A percentile compares a stretch with the other conserved stretches of the same genome.
Conservation (phyloP, 2,888 invertebrate species). For the Cremastinae sp. region DNA sequence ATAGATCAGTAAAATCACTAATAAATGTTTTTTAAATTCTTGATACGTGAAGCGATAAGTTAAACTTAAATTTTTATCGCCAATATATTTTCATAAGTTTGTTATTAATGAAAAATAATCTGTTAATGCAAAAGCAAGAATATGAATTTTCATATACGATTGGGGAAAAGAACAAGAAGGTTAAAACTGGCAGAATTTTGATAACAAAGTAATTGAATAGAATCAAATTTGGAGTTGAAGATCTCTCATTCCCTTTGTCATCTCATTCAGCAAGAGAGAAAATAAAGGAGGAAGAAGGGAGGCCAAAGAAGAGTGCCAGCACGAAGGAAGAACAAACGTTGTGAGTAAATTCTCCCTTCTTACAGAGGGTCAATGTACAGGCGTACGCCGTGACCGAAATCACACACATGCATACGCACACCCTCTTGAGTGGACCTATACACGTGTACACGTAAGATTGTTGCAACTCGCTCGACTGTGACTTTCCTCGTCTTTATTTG, state of each 20-base stretch:
- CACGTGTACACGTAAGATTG: constrained; percentile 61
- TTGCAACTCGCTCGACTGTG: constrained; percentile 78
- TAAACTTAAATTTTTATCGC: too few species aligned
- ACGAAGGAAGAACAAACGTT: constrained; percentile 52
- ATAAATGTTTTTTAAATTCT: too few species aligned
- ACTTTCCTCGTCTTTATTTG: constrained; percentile 72
- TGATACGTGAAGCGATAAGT: too few species aligned
- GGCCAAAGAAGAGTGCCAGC: constrained; percentile 18
- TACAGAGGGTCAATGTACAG: constrained; percentile 78
- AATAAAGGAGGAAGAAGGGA: constrained; percentile 38
- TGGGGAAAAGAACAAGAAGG: neutral
- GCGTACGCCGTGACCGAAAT: constrained; percentile 79
- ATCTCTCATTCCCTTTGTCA: neutral
- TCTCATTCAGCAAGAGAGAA: constrained; percentile 61
- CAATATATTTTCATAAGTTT: too few species aligned
- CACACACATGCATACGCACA: constrained; percentile 76
- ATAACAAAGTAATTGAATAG: constrained; percentile 18
- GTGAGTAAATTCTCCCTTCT: constrained; percentile 69
- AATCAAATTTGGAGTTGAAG: neutral
- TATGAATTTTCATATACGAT: too few species aligned
- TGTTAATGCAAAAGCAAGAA: too few species aligned
- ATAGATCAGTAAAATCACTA: too few species aligned
- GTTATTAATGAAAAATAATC: too few species aligned
- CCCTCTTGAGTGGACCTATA: constrained; percentile 64
- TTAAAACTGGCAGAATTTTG: too few species aligned